Evolutionary conservation across 1,140 invertebrate species (phyloP), one percentile per base, ranked within the genome.

Genomic region (Drepana arcuata): DNA sequence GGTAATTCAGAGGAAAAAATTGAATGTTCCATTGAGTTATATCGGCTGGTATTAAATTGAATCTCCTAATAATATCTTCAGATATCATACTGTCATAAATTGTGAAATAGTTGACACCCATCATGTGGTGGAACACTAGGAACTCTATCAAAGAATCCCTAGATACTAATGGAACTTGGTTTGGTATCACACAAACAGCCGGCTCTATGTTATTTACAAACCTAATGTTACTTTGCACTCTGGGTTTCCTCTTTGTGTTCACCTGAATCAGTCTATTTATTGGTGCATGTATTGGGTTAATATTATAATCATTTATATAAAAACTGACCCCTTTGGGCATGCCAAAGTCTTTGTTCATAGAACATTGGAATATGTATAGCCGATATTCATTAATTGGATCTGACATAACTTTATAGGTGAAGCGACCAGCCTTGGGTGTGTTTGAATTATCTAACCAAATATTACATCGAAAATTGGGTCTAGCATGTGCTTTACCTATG

Each of bases 61-160:
- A 43, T 42, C 85, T 71, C 51, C 78, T 81, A 34, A 84, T 75
- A 11, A 86, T 69, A 41, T 83, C 81, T 61, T 85, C 73, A n/a
- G 85, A 84, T 39, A 87, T 71, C 62, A 84, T 82, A 49, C 81
- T 83, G 29, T 84, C 74, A 60, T 87, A 87, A 46, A 88, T 80
- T 38, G 85, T 85, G 47, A 85, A 88, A 21, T 79, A 72, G 41
- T 86, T 74, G 7, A 87, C 68, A 13, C 86, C 85, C 57, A 87
- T 78, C 46, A 87, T 69, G 41, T 83, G 84, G 46, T 88, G 86
- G 48, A 83, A 88, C 7, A 85, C 84, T 41, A 88, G 50, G 55
- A 86, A 88, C 45, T 88, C 86, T 37, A 87, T 72, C 16, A 88
- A 77, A 7, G 69, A 52, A 61, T 78, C 82, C 54, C 81, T 83